phyloP scores from a whole-genome alignment of 2,797 vertebrate species.

The Scolopax bukidnonensis region DNA sequence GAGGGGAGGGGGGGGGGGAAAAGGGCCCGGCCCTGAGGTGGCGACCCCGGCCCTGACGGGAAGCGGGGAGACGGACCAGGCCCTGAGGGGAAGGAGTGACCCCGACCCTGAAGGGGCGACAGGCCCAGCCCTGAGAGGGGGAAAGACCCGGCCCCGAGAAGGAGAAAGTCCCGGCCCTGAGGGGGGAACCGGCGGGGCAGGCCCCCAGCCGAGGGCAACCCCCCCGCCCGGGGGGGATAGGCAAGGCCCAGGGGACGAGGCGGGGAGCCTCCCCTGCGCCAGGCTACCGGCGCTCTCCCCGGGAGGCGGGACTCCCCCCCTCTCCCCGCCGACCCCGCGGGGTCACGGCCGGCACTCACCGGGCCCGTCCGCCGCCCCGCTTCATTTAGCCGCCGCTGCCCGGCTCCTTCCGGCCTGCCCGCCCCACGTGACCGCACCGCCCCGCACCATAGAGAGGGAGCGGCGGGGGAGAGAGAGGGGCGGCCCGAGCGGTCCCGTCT shows the following conservation, averaged over 20 bases:
- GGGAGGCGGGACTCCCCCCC: too few relatives aligned
- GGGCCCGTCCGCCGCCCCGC: not conserved
- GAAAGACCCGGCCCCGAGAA: not conserved
- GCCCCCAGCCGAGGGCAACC: not conserved
- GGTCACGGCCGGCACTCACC: not conserved
- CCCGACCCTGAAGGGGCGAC: too few relatives aligned
- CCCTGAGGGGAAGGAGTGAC: too few relatives aligned
- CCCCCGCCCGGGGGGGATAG: not conserved
- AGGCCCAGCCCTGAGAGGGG: not conserved
- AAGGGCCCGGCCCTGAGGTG: not conserved
- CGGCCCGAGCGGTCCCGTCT: not conserved
- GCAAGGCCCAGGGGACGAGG: not conserved
- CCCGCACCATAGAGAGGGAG: slow-evolving; percentile 51
- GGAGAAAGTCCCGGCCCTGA: too few relatives aligned
- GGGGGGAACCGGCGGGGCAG: not conserved
- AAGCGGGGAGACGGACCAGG: too few relatives aligned
- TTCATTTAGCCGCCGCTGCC: not conserved
- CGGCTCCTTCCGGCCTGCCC: not conserved
- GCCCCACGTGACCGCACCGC: slow-evolving; percentile 45
- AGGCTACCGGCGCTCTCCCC: not conserved
- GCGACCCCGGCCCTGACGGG: too few relatives aligned
- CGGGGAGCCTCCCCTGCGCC: not conserved
- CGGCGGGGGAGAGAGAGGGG: not conserved
- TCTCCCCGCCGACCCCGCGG: too few relatives aligned
- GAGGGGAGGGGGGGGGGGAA: too few relatives aligned